Percentiles rank a stretch among this genome's conserved stretches.
Evolutionary conservation across 2,113 vertebrate genomes (phyloP).

Genomic region (Fukomys damarensis): DNA sequence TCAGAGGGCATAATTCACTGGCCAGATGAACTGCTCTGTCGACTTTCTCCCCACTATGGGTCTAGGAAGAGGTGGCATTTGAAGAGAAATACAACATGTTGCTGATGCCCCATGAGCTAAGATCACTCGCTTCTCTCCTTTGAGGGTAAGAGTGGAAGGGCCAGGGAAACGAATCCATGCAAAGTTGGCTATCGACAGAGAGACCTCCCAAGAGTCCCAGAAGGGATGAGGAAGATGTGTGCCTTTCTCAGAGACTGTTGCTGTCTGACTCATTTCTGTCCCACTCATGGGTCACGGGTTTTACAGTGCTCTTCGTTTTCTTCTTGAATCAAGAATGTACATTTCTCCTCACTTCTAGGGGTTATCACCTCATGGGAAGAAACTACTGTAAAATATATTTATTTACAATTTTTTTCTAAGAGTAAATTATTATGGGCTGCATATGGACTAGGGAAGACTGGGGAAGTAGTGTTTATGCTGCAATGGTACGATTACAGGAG

Average conservation of each 20-base stretch:
- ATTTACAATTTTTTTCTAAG: neutral
- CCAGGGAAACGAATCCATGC: neutral
- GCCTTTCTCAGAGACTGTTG: neutral
- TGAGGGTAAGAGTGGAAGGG: neutral
- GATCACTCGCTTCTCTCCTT: neutral
- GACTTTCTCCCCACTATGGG: neutral
- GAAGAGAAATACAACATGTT: neutral
- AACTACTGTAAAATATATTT: neutral
- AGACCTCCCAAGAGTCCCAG: neutral
- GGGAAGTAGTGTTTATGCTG: neutral
- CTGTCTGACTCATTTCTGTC: neutral
- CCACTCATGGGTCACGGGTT: neutral
- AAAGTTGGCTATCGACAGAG: neutral
- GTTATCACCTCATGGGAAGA: neutral
- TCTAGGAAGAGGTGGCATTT: neutral
- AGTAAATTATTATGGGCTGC: neutral
- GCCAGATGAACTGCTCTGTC: neutral
- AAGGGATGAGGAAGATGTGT: neutral
- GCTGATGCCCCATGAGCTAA: neutral
- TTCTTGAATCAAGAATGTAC: neutral
- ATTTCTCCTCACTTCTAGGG: neutral
- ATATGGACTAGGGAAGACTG: neutral
- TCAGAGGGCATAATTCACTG: conserved; percentile 14
- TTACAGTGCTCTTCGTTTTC: neutral
- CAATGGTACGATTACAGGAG: neutral